Conservation (phyloP, 2,888 invertebrate genomes). For the Xylocampa areola region DNA sequence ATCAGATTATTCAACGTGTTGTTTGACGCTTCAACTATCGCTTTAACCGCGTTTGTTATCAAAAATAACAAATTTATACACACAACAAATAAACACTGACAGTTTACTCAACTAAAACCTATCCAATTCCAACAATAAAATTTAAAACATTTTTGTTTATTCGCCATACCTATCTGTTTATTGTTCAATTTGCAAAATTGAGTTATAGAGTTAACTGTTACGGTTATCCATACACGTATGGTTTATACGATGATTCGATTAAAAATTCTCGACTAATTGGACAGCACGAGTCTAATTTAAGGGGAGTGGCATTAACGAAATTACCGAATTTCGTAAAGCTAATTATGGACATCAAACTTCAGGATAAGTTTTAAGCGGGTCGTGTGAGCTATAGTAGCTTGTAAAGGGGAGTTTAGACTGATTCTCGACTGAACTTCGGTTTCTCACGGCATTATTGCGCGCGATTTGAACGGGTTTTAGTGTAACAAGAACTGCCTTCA, state of each 20-base stretch:
- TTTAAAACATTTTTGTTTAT: conserved; percentile 38
- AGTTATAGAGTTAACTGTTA: conserved; percentile 50
- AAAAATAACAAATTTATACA: conserved; percentile 23
- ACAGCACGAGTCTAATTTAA: conserved; percentile 69
- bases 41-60: conserved; percentile 18
- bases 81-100: conserved; percentile 31
- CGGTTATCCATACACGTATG: conserved; percentile 45
- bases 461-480: too few relatives aligned
- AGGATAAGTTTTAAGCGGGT: conserved; percentile 71
- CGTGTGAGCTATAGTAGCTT: conserved; percentile 55
- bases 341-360: conserved; percentile 82
- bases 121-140: conserved; percentile 19
- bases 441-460: too few relatives aligned
- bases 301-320: conserved; percentile 74
- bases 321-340: conserved; percentile 78
- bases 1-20: conserved; percentile 19
- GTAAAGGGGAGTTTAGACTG: conserved; percentile 34
- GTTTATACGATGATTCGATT: conserved; percentile 65
- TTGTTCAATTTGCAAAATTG: conserved; percentile 51
- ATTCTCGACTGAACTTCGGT: too few relatives aligned
- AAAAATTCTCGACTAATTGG: conserved; percentile 73
- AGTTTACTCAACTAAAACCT: conserved; percentile 15
- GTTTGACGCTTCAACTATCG: conserved; percentile 21
- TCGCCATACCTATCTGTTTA: conserved; percentile 35
- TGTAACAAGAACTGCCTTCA: too few relatives aligned